Base-by-base conservation (phyloP, 2,888 invertebrate genomes). In the Acanthopleura granulata region DNA sequence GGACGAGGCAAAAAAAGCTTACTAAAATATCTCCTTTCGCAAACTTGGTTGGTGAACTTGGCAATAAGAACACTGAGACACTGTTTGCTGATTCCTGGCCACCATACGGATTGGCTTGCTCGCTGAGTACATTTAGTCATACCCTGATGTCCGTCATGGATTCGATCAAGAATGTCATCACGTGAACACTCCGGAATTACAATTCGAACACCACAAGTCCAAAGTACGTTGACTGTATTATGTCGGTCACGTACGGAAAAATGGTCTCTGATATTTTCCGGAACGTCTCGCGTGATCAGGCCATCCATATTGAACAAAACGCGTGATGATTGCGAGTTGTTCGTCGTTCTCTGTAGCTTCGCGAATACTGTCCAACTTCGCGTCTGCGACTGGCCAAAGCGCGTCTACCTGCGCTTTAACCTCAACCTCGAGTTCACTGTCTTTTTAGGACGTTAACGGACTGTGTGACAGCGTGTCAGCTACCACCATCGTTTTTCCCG, bases 11-110 rank as follows among this genome's bases (percentile, higher is more conserved):
- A 75, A 1, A 79, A 50, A 16, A 40, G 49, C 12, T 72, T 74
- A 9, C 72, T 16, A 69, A 30, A 74, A n/a, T n/a, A 76, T 74
- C 29, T 78, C 75, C n/a, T 74, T 62, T n/a, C 72, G 62, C 49
- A 69, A 69, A 49, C 49, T 50, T n/a, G 72, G 62, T 22, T 16
- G 25, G 14, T 74, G 15, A 18, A 16, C 27, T 12, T 25, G 25
- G 51, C 78, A 77, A 22, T 49, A 27, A 11, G 25, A 9, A 61
- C 78, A 78, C 12, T 25, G 12, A 9, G 29, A n/a, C 6, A 71
- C 74, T 70, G 30, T 22, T 22, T 15, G 27, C 6, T 72, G 9
- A 75, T 61, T 18, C 50, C 62, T 22, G 75, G 75, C 72, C 75
- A 75, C 75, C 73, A 75, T 16, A n/a, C n/a, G n/a, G n/a, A n/a